Base-by-base conservation (phyloP, 2,888 invertebrate species). In the Cryptocephalus primarius region DNA sequence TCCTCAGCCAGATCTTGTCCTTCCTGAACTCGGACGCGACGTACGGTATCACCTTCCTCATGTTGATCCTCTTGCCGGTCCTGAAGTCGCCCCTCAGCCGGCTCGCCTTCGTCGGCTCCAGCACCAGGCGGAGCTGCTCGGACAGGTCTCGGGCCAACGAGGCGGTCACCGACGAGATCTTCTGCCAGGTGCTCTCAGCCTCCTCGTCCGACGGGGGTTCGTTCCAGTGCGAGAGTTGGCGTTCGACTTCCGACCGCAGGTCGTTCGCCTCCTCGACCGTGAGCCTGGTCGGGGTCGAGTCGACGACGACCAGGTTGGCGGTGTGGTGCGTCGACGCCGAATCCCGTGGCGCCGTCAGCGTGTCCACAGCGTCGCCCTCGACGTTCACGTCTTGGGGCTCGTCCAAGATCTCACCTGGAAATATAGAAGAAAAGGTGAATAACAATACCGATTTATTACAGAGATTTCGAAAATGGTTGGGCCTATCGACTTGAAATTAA, bases 11-110 rank as follows among this genome's bases (percentile, higher is more conserved):
- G 62, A 99, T 99, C 69, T 96, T 95, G 68, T 99, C 97, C 68
- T 99, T 99, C 40, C 97, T 80, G 73, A 96, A 99, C 69, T 97
- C 90, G 50, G 96, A 96, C 12, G 99, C 99, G 56, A 99, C 94
- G 73, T 99, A 99, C 0, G 97, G 92, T 63, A 99, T 95, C 45
- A 99, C 88, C 66, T 89, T 91, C 40, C 96, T 81, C 97, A 99
- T 99, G 72, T 99, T 99, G 44, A 99, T 87, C 8, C 99, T 80
- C 50, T 93, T 87, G 0, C 99, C 99, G 0, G 94, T 96, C 44
- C 95, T 79, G 70, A 90, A 99, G 70, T 99, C 99, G 13, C 99
- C 99, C 72, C 81, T 89, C 33, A 94, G 74, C 52, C 93, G 79
- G 0, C 94, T 88, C 0, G 94, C 88, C 59, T 90, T 87, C 0